Evolutionary conservation across 2,113 vertebrate species (phyloP), one percentile per base, ranked within the genome.

Genomic region (Stigmatopora nigra): DNA sequence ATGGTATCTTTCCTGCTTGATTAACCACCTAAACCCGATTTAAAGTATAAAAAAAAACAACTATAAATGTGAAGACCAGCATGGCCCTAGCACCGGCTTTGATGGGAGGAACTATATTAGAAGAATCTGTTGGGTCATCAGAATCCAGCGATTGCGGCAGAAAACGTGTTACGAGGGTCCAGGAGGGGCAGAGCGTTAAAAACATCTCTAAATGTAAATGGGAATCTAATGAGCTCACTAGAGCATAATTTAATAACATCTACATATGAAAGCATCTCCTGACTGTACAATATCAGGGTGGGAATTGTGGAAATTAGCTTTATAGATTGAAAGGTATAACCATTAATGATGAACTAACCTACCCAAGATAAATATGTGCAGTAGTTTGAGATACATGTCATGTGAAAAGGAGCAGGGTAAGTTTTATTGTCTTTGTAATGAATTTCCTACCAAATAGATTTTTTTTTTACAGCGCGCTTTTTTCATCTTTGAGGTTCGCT

Each of bases 191-290:
- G 68, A 69, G 76, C 58, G 84, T 63, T 8, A 75, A 82, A 81
- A 82, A 70, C 78, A 77, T 84, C 66, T 64, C 66, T 82, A 81
- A 84, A 87, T 86, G 80, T 78, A 88, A 88, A 88, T 88, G 69
- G 62, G 67, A 12, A 72, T 74, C 80, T 83, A 84, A 86, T 81
- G 70, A 86, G 77, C 73, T 80, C 75, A 80, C 73, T 64, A 53
- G 20, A 48, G 78, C 57, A 78, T 84, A 85, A 86, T 86, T 87
- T 76, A 78, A 88, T 87, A 48, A 79, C 51, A 86, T 89, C 78
- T 88, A 67, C 75, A 84, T 84, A 83, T 84, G 79, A 88, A 90
- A 84, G 83, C 74, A 76, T 13, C 17, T 69, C 63, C 78, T 38
- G 51, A 65, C 72, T 62, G 75, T 70, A 72, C 15, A 7, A 73